Evolutionary conservation across 2,797 vertebrate genomes (phyloP).

Genomic region (Caiman crocodilus): DNA sequence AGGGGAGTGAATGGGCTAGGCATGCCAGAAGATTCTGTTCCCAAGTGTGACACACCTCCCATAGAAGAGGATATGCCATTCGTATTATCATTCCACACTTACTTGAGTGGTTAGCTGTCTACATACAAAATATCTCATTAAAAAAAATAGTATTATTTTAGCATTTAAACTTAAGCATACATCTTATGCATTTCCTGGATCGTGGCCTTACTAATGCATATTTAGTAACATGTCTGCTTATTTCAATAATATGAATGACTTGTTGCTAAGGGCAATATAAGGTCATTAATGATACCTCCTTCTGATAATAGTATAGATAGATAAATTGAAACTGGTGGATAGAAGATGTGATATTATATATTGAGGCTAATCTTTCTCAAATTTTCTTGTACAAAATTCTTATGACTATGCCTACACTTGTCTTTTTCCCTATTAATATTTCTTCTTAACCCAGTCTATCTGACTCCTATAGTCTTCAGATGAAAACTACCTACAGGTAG

Average conservation of each 20-base stretch:
- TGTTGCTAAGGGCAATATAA: slow-evolving; percentile 73
- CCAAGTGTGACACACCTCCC: too few species aligned
- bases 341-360: slow-evolving; percentile 55
- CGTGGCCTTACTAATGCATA: background rate
- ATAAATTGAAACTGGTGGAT: slow-evolving; percentile 44
- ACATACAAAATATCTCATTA: background rate
- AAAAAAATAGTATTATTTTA: background rate
- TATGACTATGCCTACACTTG: slow-evolving; percentile 29
- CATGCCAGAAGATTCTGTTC: too few species aligned
- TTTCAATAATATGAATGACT: slow-evolving; percentile 61
- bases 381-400: slow-evolving; percentile 61
- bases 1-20: too few species aligned
- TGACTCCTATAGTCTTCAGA: background rate
- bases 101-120: accelerated
- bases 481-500: background rate
- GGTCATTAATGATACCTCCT: slow-evolving; percentile 49
- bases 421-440: slow-evolving; percentile 47
- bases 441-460: slow-evolving; percentile 40
- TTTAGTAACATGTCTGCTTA: background rate
- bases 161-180: background rate
- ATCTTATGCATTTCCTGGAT: background rate
- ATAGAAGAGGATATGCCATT: too few species aligned
- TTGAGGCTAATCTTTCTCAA: slow-evolving; percentile 60
- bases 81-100: background rate
- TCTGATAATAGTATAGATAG: slow-evolving; percentile 41